phyloP scores from a whole-genome alignment of 2,797 vertebrate species.

The Malurus splendens region DNA sequence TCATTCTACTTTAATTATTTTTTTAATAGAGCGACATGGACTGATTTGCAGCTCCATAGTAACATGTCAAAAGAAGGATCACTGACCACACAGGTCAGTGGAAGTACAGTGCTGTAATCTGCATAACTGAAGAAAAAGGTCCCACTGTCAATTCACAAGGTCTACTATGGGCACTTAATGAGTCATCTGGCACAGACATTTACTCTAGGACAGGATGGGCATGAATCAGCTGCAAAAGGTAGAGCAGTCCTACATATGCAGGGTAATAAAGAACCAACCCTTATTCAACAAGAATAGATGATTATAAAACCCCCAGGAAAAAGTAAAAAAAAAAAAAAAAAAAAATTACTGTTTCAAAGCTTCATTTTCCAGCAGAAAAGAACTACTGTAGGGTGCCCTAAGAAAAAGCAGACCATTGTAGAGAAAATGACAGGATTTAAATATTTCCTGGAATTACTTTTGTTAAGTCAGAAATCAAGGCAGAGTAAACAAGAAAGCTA shows the following conservation, averaged over 20 bases:
- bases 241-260: accelerated
- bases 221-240: neutral
- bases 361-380: neutral
- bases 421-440: neutral
- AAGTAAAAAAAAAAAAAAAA: no score
- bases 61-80: neutral
- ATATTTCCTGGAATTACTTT: neutral
- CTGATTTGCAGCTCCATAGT: neutral
- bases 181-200: neutral
- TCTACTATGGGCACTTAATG: neutral
- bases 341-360: neutral
- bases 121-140: neutral
- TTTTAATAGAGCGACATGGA: neutral
- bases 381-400: neutral
- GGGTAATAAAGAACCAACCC: neutral
- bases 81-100: neutral
- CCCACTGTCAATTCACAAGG: neutral
- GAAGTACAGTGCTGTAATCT: neutral
- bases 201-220: neutral
- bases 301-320: neutral
- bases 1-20: neutral
- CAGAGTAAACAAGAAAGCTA: neutral
- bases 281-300: neutral
- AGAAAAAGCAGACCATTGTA: neutral
- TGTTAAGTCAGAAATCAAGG: neutral